Evolutionary conservation across 2,113 vertebrate species (phyloP).

Genomic region (Carassius carassius): DNA sequence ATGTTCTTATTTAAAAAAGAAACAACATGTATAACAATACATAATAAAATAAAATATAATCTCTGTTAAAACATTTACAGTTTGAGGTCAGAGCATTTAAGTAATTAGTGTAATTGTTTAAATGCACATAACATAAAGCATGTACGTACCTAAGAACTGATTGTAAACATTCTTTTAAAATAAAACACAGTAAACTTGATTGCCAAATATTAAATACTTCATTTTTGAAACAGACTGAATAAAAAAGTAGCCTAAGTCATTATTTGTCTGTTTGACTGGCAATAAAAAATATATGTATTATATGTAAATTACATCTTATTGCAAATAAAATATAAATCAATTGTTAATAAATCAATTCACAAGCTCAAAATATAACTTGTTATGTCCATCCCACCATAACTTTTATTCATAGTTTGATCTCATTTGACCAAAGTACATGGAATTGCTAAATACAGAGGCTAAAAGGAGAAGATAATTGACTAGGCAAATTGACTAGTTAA

Average conservation of each 20-base stretch:
- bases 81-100: too few species aligned
- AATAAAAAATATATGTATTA: not conserved
- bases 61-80: too few species aligned
- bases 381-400: not conserved
- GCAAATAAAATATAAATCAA: not conserved
- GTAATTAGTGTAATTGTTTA: too few species aligned
- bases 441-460: not conserved
- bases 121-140: not conserved
- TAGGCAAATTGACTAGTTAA: not conserved
- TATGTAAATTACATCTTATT: not conserved
- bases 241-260: not conserved
- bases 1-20: too few species aligned
- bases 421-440: not conserved
- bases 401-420: not conserved
- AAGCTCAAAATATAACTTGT: not conserved
- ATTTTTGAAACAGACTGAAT: not conserved
- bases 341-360: not conserved
- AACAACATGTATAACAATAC: too few species aligned
- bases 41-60: too few species aligned
- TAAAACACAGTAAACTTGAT: not conserved
- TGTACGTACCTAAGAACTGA: not conserved
- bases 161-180: not conserved
- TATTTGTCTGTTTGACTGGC: not conserved
- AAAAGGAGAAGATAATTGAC: not conserved
- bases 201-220: not conserved